These are phyloP conservation scores for Urophycis tenuis DNA, from an alignment of 2,797 vertebrate genomes.

Conservation along the genomic window DNA sequence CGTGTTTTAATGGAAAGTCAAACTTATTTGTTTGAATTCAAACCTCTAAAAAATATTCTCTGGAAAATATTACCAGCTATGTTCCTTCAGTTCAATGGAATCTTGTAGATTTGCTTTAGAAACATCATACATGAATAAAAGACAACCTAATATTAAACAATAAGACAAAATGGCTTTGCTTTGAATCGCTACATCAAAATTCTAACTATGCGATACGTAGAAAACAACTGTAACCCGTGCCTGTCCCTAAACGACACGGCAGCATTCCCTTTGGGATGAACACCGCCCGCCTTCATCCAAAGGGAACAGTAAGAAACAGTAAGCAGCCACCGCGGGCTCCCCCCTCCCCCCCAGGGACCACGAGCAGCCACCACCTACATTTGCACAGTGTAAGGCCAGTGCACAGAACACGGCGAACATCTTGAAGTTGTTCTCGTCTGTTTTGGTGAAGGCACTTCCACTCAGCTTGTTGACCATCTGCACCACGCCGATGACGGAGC, in stretches of 20 bases:
- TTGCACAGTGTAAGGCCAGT: slow-evolving; percentile 99
- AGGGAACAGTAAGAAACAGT: too few species aligned
- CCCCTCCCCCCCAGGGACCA: not conserved
- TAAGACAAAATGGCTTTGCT: not conserved
- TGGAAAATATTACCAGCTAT: not conserved
- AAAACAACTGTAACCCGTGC: too few species aligned
- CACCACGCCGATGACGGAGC: slow-evolving; percentile 93
- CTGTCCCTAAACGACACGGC: too few species aligned
- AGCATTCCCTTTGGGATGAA: too few species aligned
- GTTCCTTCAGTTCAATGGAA: too few species aligned
- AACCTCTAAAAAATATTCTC: not conserved
- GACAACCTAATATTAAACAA: not conserved
- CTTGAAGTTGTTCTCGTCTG: slow-evolving; percentile 99
- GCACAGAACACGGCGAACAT: slow-evolving; percentile 99
- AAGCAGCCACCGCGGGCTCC: too few species aligned
- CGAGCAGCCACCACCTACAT: slow-evolving; percentile 74
- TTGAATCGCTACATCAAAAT: not conserved
- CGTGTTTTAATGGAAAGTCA: not conserved
- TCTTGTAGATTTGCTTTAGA: not conserved
- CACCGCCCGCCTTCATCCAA: too few species aligned
- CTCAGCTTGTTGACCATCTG: slow-evolving; percentile 99
- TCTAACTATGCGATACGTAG: too few species aligned
- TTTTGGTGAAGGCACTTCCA: slow-evolving; percentile 99
- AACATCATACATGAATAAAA: not conserved
- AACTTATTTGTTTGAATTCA: not conserved